Evolutionary conservation across 2,888 invertebrate species (phyloP).

Genomic region (Nudaria mundana): DNA sequence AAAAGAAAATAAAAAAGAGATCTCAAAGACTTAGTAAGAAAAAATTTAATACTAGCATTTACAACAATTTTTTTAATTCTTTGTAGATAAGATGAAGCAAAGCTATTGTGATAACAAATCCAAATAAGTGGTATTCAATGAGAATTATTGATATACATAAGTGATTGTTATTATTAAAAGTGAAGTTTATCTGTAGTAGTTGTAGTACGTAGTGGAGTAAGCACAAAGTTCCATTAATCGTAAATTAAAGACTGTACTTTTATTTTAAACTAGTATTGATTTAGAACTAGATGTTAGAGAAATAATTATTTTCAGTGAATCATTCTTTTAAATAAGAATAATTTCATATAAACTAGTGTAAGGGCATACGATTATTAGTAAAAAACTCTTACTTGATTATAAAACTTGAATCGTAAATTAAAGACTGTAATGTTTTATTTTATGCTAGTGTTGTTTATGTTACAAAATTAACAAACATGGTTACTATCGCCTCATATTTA

Average conservation of each 20-base stretch:
- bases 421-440: too few species aligned
- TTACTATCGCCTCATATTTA: too few species aligned
- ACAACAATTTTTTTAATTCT: not conserved
- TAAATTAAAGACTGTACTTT: constrained; percentile 1
- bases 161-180: not conserved
- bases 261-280: not conserved
- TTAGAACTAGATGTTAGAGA: not conserved
- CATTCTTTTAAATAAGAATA: not conserved
- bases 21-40: too few species aligned
- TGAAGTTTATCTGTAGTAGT: too few species aligned
- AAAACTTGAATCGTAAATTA: too few species aligned
- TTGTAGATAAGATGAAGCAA: too few species aligned
- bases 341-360: not conserved
- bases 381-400: not conserved
- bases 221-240: constrained; percentile 2
- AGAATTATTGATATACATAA: too few species aligned
- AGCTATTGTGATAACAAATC: not conserved
- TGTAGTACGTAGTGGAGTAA: not conserved
- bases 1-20: constrained; percentile 5
- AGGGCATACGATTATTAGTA: not conserved
- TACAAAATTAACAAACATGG: too few species aligned
- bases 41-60: not conserved
- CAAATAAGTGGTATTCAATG: too few species aligned
- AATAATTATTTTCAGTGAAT: not conserved
- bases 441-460: too few species aligned